phyloP scores from a whole-genome alignment of 2,797 vertebrate genomes.

The Lycodopsis pacificus region DNA sequence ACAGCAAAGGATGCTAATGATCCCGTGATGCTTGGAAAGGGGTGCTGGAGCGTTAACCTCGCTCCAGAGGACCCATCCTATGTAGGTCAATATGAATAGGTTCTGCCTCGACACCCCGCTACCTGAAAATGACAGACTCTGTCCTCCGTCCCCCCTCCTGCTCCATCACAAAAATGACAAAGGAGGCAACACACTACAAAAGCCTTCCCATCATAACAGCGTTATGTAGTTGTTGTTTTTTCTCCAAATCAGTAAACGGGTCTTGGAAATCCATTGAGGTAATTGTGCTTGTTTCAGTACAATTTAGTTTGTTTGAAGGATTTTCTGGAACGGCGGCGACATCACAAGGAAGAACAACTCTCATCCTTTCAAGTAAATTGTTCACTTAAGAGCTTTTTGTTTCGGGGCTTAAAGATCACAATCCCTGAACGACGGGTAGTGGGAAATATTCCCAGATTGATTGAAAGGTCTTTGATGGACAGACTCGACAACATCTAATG shows the following conservation, averaged over 20 bases:
- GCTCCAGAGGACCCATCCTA: constrained; percentile 71
- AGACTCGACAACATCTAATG: neutral
- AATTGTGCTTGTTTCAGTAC: constrained; percentile 30
- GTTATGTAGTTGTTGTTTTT: neutral
- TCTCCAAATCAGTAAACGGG: constrained; percentile 11
- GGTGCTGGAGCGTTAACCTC: constrained; percentile 76
- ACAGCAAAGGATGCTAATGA: constrained; percentile 74
- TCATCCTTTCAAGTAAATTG: constrained; percentile 19
- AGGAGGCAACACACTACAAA: constrained; percentile 14
- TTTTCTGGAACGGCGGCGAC: constrained; percentile 7
- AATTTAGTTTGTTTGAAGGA: constrained; percentile 37
- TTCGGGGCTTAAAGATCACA: neutral
- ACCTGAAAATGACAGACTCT: constrained; percentile 77
- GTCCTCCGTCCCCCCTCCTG: constrained; percentile 47
- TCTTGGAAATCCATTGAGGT: constrained; percentile 16
- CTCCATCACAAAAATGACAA: constrained; percentile 57
- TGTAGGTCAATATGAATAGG: constrained; percentile 82
- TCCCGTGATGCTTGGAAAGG: constrained; percentile 69
- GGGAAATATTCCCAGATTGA: neutral
- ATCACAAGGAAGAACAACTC: neutral
- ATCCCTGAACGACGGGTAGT: neutral
- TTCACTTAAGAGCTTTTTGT: constrained; percentile 14
- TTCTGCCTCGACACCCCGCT: constrained; percentile 74
- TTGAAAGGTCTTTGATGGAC: neutral
- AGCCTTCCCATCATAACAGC: constrained; percentile 18